phyloP scores from a whole-genome alignment of 2,888 invertebrate genomes.

The Pantelozetes paolii region DNA sequence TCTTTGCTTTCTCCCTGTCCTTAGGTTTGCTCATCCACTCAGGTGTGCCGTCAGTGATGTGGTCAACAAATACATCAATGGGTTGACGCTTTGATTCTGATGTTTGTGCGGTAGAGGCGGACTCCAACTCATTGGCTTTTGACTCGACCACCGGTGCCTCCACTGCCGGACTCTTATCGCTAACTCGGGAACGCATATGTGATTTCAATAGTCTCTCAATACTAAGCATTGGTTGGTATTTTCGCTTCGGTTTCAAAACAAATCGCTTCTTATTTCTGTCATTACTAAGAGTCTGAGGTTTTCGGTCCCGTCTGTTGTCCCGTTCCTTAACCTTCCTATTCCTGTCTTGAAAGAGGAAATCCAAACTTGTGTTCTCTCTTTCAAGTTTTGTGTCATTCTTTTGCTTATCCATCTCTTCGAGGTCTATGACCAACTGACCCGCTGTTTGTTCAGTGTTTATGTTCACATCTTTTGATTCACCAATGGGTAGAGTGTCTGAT shows the following conservation, averaged over 20 bases:
- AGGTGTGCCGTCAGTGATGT: background rate
- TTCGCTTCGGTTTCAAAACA: background rate
- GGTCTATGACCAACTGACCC: too few species aligned
- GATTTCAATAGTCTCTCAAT: background rate
- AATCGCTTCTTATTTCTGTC: background rate
- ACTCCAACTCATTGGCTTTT: background rate
- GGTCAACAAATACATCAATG: background rate
- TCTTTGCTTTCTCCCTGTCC: background rate
- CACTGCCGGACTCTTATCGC: background rate
- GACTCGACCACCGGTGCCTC: background rate
- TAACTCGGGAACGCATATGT: background rate
- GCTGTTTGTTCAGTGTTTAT: too few species aligned
- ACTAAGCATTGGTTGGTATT: background rate
- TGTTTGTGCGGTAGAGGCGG: too few species aligned
- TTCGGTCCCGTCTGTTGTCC: too few species aligned
- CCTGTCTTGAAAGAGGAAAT: too few species aligned
- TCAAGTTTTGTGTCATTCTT: too few species aligned
- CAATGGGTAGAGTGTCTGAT: too few species aligned
- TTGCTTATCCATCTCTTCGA: too few species aligned
- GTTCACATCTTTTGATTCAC: too few species aligned
- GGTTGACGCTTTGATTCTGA: background rate
- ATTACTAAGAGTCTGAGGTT: too few species aligned
- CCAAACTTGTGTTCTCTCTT: too few species aligned
- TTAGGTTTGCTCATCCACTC: conserved; percentile 26
- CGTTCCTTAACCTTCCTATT: too few species aligned